A percentile compares a stretch with the other conserved stretches of the same genome.
Conservation (phyloP, 30 jellyfish, hydroid and myxozoan genomes). For the Hydractinia symbiolongicarpus region DNA sequence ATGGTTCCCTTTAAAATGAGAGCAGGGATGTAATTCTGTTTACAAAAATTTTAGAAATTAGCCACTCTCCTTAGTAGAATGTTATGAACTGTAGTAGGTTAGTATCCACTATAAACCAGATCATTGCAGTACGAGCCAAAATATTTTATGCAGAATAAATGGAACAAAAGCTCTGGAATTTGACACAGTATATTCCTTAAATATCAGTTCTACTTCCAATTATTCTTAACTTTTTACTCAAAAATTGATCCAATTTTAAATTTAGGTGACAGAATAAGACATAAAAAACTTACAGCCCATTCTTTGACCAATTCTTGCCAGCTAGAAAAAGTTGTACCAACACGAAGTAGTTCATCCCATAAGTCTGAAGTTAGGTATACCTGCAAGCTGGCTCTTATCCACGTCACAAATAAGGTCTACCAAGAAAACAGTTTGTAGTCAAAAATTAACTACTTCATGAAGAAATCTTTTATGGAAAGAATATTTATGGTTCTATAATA, state of each 20-base stretch:
- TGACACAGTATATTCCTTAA: too few relatives aligned
- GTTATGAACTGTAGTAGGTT: not conserved
- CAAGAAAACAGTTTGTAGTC: not conserved
- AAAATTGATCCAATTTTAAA: too few relatives aligned
- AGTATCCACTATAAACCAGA: too few relatives aligned
- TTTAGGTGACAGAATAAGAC: not conserved
- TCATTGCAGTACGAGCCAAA: too few relatives aligned
- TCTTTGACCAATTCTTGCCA: conserved; percentile 85
- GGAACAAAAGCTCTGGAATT: too few relatives aligned
- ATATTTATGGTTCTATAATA: too few relatives aligned
- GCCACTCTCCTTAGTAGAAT: conserved; percentile 8
- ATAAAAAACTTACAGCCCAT: conserved; percentile 82
- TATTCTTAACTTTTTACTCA: too few relatives aligned
- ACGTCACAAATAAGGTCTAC: conserved; percentile 90
- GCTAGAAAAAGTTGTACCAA: conserved; percentile 57
- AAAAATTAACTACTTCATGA: too few relatives aligned
- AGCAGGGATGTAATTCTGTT: not conserved
- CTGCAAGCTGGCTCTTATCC: conserved; percentile 93
- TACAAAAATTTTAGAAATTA: not conserved
- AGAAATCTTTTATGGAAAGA: too few relatives aligned
- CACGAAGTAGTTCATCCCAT: conserved; percentile 80
- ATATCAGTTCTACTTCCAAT: too few relatives aligned
- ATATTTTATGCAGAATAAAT: too few relatives aligned
- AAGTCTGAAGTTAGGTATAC: conserved; percentile 69
- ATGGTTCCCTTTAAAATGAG: conserved; percentile 56